Conservation (phyloP, 2,113 vertebrate genomes). For the Semicossyphus pulcher region DNA sequence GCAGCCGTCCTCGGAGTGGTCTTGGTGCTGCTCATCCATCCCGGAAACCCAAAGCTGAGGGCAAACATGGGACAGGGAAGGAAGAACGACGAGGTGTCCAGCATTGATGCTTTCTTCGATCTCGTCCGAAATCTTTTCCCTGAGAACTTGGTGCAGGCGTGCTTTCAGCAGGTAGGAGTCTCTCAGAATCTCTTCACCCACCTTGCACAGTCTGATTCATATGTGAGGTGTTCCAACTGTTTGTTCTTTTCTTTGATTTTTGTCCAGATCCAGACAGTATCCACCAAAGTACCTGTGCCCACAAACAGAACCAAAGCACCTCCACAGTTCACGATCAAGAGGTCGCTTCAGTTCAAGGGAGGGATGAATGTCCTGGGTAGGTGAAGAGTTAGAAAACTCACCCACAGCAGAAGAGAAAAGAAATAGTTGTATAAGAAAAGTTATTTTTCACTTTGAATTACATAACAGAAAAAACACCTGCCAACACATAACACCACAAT, state of each 20-base stretch:
- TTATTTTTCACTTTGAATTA: background rate
- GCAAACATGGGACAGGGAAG: conserved; percentile 94
- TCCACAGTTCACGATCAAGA: conserved; percentile 88
- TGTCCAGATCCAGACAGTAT: conserved; percentile 93
- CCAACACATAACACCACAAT: background rate
- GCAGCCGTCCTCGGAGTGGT: conserved; percentile 94
- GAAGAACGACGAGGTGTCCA: conserved; percentile 97
- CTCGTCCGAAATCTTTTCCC: conserved; percentile 97
- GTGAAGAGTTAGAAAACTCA: conserved; percentile 41
- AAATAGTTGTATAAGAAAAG: conserved; percentile 1
- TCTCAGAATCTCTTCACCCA: background rate
- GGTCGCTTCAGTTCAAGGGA: conserved; percentile 95
- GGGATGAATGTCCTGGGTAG: conserved; percentile 98
- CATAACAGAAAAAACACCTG: background rate
- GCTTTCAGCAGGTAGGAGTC: conserved; percentile 94
- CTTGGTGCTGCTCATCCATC: conserved; percentile 95
- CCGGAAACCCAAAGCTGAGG: conserved; percentile 95
- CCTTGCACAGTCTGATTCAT: background rate
- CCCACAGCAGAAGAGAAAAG: conserved; percentile 7
- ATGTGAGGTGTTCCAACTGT: conserved; percentile 1
- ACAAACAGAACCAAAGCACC: conserved; percentile 88
- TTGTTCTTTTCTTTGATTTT: conserved; percentile 21
- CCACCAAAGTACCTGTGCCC: conserved; percentile 88
- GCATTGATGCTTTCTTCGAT: conserved; percentile 95
- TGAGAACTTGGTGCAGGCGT: conserved; percentile 97